Percentiles rank a stretch among this genome's conserved stretches.
Evolutionary conservation across 2,113 vertebrate species (phyloP).

Genomic region (Pedionomus torquatus): DNA sequence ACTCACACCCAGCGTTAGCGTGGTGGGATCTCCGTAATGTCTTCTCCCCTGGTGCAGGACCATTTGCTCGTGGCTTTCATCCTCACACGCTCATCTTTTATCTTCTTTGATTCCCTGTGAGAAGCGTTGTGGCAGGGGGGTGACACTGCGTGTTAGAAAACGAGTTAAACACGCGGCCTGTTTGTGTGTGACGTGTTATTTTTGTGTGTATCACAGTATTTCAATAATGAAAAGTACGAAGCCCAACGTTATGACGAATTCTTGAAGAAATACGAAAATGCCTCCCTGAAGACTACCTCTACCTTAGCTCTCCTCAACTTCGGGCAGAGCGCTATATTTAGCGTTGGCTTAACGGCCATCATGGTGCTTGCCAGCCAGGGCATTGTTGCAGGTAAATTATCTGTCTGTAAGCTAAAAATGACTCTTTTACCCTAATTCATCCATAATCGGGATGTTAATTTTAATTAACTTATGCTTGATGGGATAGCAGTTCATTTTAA

Average conservation of each 20-base stretch:
- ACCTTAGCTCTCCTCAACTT: slow-evolving; percentile 96
- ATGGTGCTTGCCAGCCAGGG: slow-evolving; percentile 96
- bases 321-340: slow-evolving; percentile 94
- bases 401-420: not conserved
- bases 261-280: slow-evolving; percentile 90
- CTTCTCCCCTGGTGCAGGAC: not conserved
- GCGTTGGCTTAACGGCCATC: slow-evolving; percentile 88
- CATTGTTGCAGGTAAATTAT: slow-evolving; percentile 89
- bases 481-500: not conserved
- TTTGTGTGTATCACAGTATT: slow-evolving; percentile 82
- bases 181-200: not conserved
- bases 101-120: not conserved
- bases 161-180: not conserved
- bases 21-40: not conserved
- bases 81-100: not conserved
- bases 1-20: not conserved
- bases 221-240: slow-evolving; percentile 98
- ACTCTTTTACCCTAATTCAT: not conserved
- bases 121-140: not conserved
- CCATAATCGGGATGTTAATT: not conserved
- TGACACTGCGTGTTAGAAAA: no score
- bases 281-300: slow-evolving; percentile 94
- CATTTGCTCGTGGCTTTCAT: not conserved
- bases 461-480: not conserved
- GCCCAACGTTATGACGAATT: slow-evolving; percentile 90